A percentile compares a stretch with the other conserved stretches of the same genome.
Conservation (phyloP, 1,140 invertebrate genomes). For the Cydia pomonella region DNA sequence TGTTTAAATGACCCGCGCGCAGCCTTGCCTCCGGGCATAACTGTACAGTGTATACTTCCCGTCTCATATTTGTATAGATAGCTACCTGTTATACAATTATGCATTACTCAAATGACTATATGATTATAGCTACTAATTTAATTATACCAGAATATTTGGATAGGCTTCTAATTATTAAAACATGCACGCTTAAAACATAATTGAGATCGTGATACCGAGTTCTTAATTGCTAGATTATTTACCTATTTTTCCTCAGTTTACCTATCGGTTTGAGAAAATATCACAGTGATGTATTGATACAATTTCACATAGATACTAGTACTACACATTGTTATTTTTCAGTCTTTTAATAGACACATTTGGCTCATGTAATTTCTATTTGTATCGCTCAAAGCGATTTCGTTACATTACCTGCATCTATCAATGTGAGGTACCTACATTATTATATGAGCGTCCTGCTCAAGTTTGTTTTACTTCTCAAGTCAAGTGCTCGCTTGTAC, state of each 20-base stretch:
- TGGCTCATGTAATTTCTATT: too few species aligned
- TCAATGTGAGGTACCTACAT: too few species aligned
- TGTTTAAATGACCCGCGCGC: slow-evolving; percentile 1
- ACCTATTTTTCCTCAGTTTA: background rate
- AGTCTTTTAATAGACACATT: too few species aligned
- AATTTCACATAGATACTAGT: too few species aligned
- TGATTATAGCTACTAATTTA: background rate
- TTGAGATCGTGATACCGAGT: background rate
- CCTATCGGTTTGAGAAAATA: background rate
- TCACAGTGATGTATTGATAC: too few species aligned
- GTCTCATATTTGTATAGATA: slow-evolving; percentile 21
- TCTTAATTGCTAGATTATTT: background rate
- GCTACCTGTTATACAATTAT: slow-evolving; percentile 19
- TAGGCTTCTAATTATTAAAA: slow-evolving; percentile 7
- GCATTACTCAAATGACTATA: background rate
- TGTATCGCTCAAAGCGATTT: too few species aligned
- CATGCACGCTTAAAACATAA: background rate
- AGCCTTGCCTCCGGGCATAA: slow-evolving; percentile 17
- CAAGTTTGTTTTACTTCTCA: too few species aligned
- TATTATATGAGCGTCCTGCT: too few species aligned
- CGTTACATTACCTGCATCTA: too few species aligned
- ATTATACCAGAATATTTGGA: slow-evolving; percentile 7
- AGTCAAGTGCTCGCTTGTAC: too few species aligned
- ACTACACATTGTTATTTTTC: too few species aligned
- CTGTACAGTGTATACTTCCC: slow-evolving; percentile 17